Conservation (phyloP, 2,113 vertebrate species). For the Dascyllus trimaculatus region DNA sequence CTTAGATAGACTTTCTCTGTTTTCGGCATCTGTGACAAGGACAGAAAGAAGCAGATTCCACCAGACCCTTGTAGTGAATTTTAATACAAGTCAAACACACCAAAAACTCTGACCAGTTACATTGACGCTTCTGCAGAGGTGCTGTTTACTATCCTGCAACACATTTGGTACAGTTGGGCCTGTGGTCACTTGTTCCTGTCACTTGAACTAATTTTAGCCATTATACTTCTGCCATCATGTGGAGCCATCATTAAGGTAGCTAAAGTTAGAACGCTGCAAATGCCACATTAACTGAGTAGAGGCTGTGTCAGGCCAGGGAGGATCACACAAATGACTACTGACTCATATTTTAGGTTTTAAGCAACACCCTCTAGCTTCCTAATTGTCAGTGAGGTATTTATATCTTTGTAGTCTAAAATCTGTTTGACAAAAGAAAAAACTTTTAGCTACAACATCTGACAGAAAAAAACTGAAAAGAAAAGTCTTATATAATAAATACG, state of each 20-base stretch:
- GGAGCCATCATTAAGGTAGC: slow-evolving; percentile 27
- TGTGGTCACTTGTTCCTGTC: slow-evolving; percentile 37
- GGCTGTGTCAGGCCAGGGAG: slow-evolving; percentile 11
- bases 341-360: slow-evolving; percentile 8
- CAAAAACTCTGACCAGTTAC: background rate
- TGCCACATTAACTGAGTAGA: slow-evolving; percentile 30
- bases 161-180: slow-evolving; percentile 1
- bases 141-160: slow-evolving; percentile 3
- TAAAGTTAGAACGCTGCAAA: slow-evolving; percentile 67
- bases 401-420: background rate
- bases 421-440: background rate
- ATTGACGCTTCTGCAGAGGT: background rate
- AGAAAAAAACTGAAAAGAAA: background rate
- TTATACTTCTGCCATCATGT: slow-evolving; percentile 37
- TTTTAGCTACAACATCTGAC: background rate
- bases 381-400: background rate
- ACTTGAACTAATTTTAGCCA: slow-evolving; percentile 70
- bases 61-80: background rate
- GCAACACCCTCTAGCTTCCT: background rate
- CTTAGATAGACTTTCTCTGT: slow-evolving; percentile 83
- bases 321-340: background rate
- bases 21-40: slow-evolving; percentile 87
- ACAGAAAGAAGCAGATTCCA: slow-evolving; percentile 12
- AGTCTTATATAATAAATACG: background rate
- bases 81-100: background rate